Percentiles rank a stretch among this genome's conserved stretches.
phyloP scores from a whole-genome alignment of 2,113 vertebrate genomes.

The Perccottus glenii region DNA sequence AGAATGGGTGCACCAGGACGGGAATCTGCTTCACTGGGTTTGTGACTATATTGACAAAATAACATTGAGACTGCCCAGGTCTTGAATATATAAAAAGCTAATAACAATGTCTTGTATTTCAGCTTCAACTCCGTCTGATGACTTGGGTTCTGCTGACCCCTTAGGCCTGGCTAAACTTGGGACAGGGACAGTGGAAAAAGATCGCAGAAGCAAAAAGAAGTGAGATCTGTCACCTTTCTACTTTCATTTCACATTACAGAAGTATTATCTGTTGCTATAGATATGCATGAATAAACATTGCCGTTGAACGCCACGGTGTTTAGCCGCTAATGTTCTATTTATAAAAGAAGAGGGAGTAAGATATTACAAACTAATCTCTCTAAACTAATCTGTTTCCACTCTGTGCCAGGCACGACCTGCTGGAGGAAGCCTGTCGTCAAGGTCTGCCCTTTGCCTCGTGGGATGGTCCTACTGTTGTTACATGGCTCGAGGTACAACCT shows the following conservation, averaged over 20 bases:
- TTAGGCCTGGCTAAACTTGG: conserved; percentile 87
- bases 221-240: conserved; percentile 63
- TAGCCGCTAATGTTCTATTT: conserved; percentile 36
- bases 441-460: conserved; percentile 92
- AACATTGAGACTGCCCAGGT: neutral
- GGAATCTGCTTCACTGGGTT: conserved; percentile 87
- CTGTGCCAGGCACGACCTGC: conserved; percentile 84
- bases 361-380: conserved; percentile 40
- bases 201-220: conserved; percentile 93
- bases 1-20: conserved; percentile 85
- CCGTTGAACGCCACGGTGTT: conserved; percentile 15
- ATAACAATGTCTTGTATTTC: conserved; percentile 30
- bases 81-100: neutral
- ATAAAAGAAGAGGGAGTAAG: conserved; percentile 31
- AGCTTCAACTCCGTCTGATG: conserved; percentile 91
- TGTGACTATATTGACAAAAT: conserved; percentile 27
- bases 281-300: neutral
- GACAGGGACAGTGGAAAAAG: conserved; percentile 88
- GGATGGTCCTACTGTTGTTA: conserved; percentile 94
- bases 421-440: conserved; percentile 92
- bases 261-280: neutral
- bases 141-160: conserved; percentile 85
- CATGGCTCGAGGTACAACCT: conserved; percentile 87
- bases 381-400: conserved; percentile 33
- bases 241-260: conserved; percentile 11